These are phyloP conservation scores for Semnornis frantzii DNA, from an alignment of 2,113 vertebrate genomes.

Conservation along the genomic window DNA sequence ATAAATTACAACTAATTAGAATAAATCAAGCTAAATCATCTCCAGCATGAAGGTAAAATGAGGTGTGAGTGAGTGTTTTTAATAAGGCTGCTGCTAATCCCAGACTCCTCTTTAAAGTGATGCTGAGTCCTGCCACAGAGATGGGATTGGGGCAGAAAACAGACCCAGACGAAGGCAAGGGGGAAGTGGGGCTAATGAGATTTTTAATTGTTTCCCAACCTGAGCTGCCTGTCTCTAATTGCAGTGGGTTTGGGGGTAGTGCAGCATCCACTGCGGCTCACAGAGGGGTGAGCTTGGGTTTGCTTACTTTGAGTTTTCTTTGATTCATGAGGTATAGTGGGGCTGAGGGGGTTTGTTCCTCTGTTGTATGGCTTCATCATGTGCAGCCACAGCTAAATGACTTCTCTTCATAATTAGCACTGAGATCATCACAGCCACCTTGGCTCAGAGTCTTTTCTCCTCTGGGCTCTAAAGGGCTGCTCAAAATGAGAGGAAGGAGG, in stretches of 20 bases:
- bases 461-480: background rate
- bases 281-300: background rate
- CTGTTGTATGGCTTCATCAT: constrained; percentile 38
- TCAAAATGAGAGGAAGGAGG: background rate
- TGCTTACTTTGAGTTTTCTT: background rate
- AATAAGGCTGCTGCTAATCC: constrained; percentile 27
- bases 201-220: constrained; percentile 64
- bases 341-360: constrained; percentile 31
- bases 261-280: background rate
- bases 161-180: background rate
- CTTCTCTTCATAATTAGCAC: constrained; percentile 64
- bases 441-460: background rate
- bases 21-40: constrained; percentile 64
- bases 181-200: constrained; percentile 30
- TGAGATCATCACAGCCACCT: constrained; percentile 31
- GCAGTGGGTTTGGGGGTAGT: constrained; percentile 37
- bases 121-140: background rate
- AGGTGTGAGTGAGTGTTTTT: constrained; percentile 53
- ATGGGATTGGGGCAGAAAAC: background rate
- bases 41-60: constrained; percentile 46
- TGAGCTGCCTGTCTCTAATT: constrained; percentile 52
- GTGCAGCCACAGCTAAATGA: constrained; percentile 8
- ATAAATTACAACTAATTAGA: constrained; percentile 70
- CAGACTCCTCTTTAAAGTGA: background rate
- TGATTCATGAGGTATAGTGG: background rate